phyloP scores from a whole-genome alignment of 1,140 invertebrate genomes.

The Temnothorax nylanderi region DNA sequence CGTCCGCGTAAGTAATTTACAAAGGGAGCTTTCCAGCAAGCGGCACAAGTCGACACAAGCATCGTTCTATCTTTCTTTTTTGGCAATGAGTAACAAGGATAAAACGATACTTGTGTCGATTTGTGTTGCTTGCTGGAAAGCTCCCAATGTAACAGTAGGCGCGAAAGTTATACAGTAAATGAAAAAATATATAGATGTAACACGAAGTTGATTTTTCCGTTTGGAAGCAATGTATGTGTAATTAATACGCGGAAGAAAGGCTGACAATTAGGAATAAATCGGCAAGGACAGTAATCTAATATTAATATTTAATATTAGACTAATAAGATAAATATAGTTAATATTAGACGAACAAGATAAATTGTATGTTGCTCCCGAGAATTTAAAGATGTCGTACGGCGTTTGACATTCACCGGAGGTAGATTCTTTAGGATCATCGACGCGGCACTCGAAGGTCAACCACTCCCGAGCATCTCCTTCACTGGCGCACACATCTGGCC shows the following conservation, averaged over 20 bases:
- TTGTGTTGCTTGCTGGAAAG: too few relatives aligned
- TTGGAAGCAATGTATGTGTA: neutral
- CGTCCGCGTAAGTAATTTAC: neutral
- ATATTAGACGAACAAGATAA: neutral
- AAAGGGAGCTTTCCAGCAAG: too few relatives aligned
- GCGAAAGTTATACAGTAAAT: too few relatives aligned
- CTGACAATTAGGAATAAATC: neutral
- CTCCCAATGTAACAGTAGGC: too few relatives aligned
- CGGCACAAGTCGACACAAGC: too few relatives aligned
- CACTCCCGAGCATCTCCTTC: neutral
- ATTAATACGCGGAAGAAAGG: neutral
- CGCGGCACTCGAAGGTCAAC: constrained; percentile 45
- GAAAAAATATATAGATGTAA: neutral
- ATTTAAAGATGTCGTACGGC: neutral
- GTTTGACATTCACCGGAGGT: neutral
- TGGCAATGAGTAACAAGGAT: too few relatives aligned
- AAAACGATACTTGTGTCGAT: too few relatives aligned
- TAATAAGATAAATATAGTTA: too few relatives aligned
- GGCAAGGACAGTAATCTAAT: neutral
- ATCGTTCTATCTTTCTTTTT: too few relatives aligned
- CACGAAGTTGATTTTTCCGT: neutral
- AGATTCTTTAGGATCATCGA: constrained; percentile 20
- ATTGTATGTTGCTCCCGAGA: neutral
- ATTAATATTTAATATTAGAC: neutral
- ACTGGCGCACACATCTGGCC: neutral